Conservation (phyloP, 1,140 invertebrate species). For the Rhagoletis pomonella region DNA sequence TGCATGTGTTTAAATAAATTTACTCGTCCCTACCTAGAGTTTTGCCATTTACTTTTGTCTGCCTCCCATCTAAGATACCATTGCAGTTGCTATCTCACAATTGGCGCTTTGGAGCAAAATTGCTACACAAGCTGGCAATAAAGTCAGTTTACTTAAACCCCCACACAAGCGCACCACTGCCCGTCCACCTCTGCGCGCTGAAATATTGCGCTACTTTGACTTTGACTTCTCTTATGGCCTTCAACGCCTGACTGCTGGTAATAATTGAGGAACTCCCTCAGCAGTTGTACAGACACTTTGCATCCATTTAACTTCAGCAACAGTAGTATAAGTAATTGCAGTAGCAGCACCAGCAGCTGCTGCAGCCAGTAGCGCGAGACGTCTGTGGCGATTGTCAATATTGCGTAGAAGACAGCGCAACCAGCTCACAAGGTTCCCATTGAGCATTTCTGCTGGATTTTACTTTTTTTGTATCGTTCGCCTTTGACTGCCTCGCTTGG, state of each 20-base stretch:
- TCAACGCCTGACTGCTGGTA: not conserved
- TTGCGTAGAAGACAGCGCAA: too few species aligned
- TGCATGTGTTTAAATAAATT: too few species aligned
- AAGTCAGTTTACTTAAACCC: not conserved
- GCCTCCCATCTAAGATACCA: too few species aligned
- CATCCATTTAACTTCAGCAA: not conserved
- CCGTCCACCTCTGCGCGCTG: not conserved
- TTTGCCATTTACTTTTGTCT: too few species aligned
- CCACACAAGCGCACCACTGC: not conserved
- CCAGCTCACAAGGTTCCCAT: not conserved
- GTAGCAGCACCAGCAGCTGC: not conserved
- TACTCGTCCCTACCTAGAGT: too few species aligned
- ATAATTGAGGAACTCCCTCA: not conserved
- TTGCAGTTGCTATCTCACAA: not conserved
- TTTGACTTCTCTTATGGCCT: not conserved
- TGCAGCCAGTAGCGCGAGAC: too few species aligned
- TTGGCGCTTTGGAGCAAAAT: not conserved
- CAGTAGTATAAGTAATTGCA: slow-evolving; percentile 1
- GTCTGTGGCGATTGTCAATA: too few species aligned
- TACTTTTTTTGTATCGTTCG: not conserved
- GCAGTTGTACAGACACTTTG: not conserved
- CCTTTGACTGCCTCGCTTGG: not conserved
- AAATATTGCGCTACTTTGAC: not conserved
- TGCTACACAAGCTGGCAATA: not conserved
- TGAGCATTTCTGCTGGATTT: not conserved